Conservation (phyloP, 2,888 invertebrate genomes). For the Drosophila anomalata region DNA sequence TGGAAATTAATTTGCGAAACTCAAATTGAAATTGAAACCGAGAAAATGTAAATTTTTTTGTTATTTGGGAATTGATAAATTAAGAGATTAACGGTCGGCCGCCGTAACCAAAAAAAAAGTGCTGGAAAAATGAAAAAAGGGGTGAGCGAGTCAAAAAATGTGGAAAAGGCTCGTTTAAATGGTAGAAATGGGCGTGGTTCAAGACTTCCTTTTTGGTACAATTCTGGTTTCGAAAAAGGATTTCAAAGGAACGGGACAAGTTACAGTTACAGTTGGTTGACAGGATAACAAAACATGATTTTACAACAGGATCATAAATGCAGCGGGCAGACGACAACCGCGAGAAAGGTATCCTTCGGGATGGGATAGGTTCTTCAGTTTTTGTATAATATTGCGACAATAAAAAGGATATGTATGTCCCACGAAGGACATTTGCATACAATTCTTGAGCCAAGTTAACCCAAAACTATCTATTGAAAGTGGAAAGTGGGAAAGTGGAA, state of each 20-base stretch:
- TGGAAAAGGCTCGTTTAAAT: not conserved
- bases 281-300: constrained; percentile 51
- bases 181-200: constrained; percentile 65
- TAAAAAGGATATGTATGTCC: constrained; percentile 25
- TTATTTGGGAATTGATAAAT: constrained; percentile 67
- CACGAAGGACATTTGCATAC: constrained; percentile 57
- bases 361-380: constrained; percentile 2
- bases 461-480: constrained; percentile 16
- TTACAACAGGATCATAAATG: constrained; percentile 50
- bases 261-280: not conserved
- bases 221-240: constrained; percentile 31
- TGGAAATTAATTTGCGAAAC: constrained; percentile 81
- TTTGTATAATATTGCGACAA: constrained; percentile 76
- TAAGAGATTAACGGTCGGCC: constrained; percentile 77
- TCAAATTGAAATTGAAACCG: constrained; percentile 55
- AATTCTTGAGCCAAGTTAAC: constrained; percentile 27
- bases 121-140: constrained; percentile 18
- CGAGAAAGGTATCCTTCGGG: constrained; percentile 19
- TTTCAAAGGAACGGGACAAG: constrained; percentile 30
- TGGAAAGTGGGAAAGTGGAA: constrained; percentile 6
- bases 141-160: constrained; percentile 7
- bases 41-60: constrained; percentile 12
- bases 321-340: constrained; percentile 49
- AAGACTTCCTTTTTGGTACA: constrained; percentile 60
- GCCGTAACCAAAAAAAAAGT: constrained; percentile 52